A percentile compares a stretch with the other conserved stretches of the same genome.
These are phyloP conservation scores for Felis catus DNA, from an alignment of 2,113 vertebrate species.

Conservation along the genomic window F.catus_Fca126_mat1.0 CM031412.1:13857001-13857500, in stretches of 20 bases:
- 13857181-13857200: slow-evolving; percentile 40
- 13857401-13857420: slow-evolving; percentile 38
- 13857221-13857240: slow-evolving; percentile 54
- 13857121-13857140: not conserved
- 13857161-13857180: not conserved
- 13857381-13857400: slow-evolving; percentile 43
- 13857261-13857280: slow-evolving; percentile 41
- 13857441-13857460: slow-evolving; percentile 17
- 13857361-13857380: slow-evolving; percentile 23
- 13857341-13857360: slow-evolving; percentile 17
- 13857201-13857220: slow-evolving; percentile 55
- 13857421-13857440: slow-evolving; percentile 30
- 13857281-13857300: slow-evolving; percentile 41
- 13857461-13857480: not conserved
- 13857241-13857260: slow-evolving; percentile 40
- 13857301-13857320: slow-evolving; percentile 28
- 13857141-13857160: not conserved
- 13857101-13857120: slow-evolving; percentile 35
- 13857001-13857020: slow-evolving; percentile 39
- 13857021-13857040: slow-evolving; percentile 60
- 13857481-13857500: slow-evolving; percentile 33
- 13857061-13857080: slow-evolving; percentile 48
- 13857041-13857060: slow-evolving; percentile 47
- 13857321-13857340: slow-evolving; percentile 37
- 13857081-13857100: slow-evolving; percentile 64